Conservation (phyloP, 1,140 invertebrate genomes). For the Trypoxylus dichotomus region DNA sequence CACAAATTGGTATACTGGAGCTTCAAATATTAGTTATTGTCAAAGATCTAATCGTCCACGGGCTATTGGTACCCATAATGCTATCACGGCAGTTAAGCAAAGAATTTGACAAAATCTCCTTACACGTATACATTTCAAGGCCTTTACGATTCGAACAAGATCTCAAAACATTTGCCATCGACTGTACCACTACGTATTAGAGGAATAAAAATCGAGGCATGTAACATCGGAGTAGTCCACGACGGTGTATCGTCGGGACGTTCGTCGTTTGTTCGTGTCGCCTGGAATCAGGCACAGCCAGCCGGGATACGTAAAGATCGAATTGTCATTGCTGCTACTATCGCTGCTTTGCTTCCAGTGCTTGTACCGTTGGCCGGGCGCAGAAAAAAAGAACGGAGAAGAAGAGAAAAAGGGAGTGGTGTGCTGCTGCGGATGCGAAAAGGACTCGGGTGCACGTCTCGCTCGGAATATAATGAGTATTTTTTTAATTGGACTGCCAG, state of each 20-base stretch:
- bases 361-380: neutral
- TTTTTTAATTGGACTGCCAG: conserved; percentile 25
- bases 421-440: neutral
- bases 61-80: no score
- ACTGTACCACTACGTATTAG: neutral
- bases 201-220: neutral
- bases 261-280: neutral
- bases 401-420: neutral
- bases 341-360: neutral
- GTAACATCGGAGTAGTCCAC: neutral
- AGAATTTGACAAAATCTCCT: no score
- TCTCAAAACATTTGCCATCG: no score
- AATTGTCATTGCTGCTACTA: neutral
- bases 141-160: no score
- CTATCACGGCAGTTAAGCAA: no score
- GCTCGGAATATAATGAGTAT: conserved; percentile 25
- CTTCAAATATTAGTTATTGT: no score
- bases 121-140: no score
- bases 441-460: conserved; percentile 13
- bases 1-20: no score
- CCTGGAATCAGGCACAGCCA: neutral
- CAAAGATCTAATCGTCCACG: no score
- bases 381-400: neutral
- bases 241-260: neutral
- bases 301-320: neutral